A percentile compares a stretch with the other conserved stretches of the same genome.
These are phyloP conservation scores for Rotaria sp. DNA, from an alignment of 2,888 invertebrate genomes.

Conservation along the genomic window DNA sequence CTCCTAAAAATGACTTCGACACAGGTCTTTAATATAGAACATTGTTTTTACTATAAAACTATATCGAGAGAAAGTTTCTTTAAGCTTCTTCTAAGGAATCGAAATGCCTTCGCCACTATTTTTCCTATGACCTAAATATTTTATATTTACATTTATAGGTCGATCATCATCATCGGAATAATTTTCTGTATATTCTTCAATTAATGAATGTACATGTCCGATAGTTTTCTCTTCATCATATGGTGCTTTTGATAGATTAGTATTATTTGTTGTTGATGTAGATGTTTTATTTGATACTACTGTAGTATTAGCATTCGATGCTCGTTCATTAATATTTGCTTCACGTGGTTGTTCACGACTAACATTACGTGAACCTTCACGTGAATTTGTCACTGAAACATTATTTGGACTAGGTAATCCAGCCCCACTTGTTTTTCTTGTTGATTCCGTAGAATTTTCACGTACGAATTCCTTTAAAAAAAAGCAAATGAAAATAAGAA, in stretches of 20 bases:
- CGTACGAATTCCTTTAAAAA: not conserved
- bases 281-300: not conserved
- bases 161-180: not conserved
- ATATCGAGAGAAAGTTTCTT: too few relatives aligned
- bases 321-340: not conserved
- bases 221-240: not conserved
- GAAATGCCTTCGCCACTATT: too few relatives aligned
- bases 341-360: slow-evolving; percentile 20
- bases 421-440: not conserved
- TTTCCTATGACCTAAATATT: too few relatives aligned
- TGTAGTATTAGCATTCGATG: not conserved
- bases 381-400: not conserved
- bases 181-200: slow-evolving; percentile 1
- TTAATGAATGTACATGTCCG: not conserved
- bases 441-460: not conserved
- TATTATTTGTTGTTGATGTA: not conserved
- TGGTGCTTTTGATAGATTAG: not conserved
- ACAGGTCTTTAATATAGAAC: too few relatives aligned
- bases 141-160: not conserved
- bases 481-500: not conserved
- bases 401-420: not conserved
- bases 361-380: not conserved
- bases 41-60: too few relatives aligned
- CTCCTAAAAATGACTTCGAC: too few relatives aligned
- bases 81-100: too few relatives aligned